Percentiles rank a stretch among this genome's conserved stretches.
These are phyloP conservation scores for Alauda arvensis DNA, from an alignment of 2,797 vertebrate species.

Conservation along the genomic window DNA sequence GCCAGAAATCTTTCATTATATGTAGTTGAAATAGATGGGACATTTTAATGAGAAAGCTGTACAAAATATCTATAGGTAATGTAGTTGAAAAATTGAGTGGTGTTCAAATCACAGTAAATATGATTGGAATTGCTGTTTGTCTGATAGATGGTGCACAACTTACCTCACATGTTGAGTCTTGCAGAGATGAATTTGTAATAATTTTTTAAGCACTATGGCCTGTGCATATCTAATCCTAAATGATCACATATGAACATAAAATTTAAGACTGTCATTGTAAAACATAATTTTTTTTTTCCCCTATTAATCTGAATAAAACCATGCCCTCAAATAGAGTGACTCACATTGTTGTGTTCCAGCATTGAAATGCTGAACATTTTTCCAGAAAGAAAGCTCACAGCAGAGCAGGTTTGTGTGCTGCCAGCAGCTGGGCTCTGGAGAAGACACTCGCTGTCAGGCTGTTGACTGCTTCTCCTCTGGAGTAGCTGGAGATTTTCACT, in stretches of 20 bases:
- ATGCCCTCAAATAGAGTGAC: background rate
- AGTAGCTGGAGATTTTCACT: background rate
- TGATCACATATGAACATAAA: fast-evolving
- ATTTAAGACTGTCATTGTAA: background rate
- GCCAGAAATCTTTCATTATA: background rate
- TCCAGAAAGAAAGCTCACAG: background rate
- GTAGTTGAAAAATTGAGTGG: background rate
- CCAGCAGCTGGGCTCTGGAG: background rate
- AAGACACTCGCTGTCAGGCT: background rate
- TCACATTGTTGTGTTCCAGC: background rate
- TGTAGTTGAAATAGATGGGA: background rate
- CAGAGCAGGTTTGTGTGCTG: background rate
- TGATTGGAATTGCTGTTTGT: background rate
- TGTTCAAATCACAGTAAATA: background rate
- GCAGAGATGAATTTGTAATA: background rate
- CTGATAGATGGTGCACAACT: background rate
- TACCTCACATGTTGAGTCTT: background rate
- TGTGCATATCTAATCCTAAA: background rate
- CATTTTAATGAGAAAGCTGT: background rate
- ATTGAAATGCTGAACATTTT: background rate
- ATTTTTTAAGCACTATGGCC: background rate
- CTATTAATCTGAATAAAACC: background rate
- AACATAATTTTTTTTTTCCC: background rate
- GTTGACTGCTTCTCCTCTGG: background rate
- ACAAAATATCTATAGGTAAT: background rate